These are phyloP conservation scores for Athene cunicularia DNA, from an alignment of 2,113 vertebrate genomes.

Conservation along the genomic window DNA sequence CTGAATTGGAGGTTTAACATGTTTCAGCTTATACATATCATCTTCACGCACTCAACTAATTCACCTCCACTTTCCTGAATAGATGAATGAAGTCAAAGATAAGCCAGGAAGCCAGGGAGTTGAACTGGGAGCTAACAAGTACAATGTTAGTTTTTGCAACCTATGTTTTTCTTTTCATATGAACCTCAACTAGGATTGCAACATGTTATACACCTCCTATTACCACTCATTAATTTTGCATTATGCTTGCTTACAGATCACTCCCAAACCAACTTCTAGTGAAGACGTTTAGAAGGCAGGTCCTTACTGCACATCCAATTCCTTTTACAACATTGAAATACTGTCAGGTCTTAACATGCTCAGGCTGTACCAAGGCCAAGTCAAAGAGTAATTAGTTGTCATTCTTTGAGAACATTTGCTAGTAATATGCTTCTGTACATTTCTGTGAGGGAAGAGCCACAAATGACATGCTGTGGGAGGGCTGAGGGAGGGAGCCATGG, in stretches of 20 bases:
- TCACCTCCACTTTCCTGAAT: neutral
- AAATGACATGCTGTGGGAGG: neutral
- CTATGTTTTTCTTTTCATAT: neutral
- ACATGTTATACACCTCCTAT: neutral
- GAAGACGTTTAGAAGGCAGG: neutral
- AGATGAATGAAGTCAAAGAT: neutral
- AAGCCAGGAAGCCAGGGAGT: neutral
- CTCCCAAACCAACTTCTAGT: neutral
- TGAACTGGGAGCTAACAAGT: neutral
- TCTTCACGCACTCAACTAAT: neutral
- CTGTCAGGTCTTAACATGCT: constrained; percentile 10
- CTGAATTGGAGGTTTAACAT: neutral
- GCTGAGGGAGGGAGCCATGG: neutral
- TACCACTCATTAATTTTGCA: neutral
- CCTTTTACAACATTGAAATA: neutral
- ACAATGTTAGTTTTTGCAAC: neutral
- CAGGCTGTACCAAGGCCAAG: neutral
- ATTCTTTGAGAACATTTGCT: constrained; percentile 4
- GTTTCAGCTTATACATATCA: neutral
- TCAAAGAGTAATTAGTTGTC: constrained; percentile 21
- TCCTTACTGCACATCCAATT: neutral
- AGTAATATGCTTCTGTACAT: neutral
- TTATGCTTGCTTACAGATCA: neutral
- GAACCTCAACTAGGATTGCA: neutral
- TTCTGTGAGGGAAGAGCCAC: neutral